A percentile compares a stretch with the other conserved stretches of the same genome.
phyloP scores from a whole-genome alignment of 1,140 invertebrate species.

The Drosophila parvula region DNA sequence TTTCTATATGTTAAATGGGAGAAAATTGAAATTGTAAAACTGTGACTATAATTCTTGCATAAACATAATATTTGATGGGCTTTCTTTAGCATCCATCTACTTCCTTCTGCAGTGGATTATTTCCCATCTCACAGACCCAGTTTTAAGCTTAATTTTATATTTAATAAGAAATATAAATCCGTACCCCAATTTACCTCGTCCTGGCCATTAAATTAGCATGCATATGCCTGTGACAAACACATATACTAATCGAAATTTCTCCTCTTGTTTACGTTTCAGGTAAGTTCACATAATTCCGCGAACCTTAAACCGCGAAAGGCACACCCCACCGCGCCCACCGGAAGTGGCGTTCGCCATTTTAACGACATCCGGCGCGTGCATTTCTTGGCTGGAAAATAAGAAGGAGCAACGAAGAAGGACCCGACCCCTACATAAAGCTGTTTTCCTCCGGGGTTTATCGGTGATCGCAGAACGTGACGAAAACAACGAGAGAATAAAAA shows the following conservation, averaged over 20 bases:
- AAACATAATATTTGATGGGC: no score
- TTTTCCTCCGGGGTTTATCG: slow-evolving; percentile 64
- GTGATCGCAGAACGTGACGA: slow-evolving; percentile 69
- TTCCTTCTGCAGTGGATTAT: no score
- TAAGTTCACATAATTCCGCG: slow-evolving; percentile 68
- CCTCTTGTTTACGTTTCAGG: slow-evolving; percentile 59
- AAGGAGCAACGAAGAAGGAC: slow-evolving; percentile 19
- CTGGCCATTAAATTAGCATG: slow-evolving; percentile 1
- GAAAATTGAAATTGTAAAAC: no score
- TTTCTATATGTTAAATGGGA: no score
- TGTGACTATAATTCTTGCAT: no score
- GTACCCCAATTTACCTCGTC: slow-evolving; percentile 6
- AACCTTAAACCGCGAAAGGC: slow-evolving; percentile 17
- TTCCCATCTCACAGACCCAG: not conserved
- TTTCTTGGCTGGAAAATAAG: slow-evolving; percentile 52
- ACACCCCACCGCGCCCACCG: slow-evolving; percentile 20
- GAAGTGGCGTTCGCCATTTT: slow-evolving; percentile 62
- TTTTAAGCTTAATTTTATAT: not conserved
- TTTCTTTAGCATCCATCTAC: no score
- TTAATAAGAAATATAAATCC: not conserved
- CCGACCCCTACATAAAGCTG: slow-evolving; percentile 6
- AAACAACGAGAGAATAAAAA: slow-evolving; percentile 55
- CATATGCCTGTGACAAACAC: slow-evolving; percentile 8
- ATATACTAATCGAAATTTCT: slow-evolving; percentile 65
- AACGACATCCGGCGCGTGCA: slow-evolving; percentile 72